Percentiles rank a stretch among this genome's conserved stretches.
phyloP scores from a whole-genome alignment of 2,797 vertebrate genomes.

The Vipera ursinii region DNA sequence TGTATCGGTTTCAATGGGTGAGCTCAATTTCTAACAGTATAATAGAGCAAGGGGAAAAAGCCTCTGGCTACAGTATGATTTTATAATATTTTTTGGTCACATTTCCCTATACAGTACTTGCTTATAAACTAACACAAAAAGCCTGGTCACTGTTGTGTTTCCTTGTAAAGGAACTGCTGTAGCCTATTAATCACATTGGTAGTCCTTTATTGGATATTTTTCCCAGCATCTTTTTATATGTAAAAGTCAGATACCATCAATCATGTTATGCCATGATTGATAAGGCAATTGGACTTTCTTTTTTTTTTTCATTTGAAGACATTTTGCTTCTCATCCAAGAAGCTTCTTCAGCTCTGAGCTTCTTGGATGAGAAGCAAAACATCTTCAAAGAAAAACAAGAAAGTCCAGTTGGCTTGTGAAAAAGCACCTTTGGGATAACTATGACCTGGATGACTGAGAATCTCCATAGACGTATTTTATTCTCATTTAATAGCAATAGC shows the following conservation, averaged over 20 bases:
- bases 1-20: not conserved
- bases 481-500: not conserved
- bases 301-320: too few relatives aligned
- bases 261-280: not conserved
- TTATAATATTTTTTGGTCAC: not conserved
- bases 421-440: too few relatives aligned
- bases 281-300: too few relatives aligned
- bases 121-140: not conserved
- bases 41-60: not conserved
- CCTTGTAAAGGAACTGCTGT: not conserved
- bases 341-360: too few relatives aligned
- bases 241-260: not conserved
- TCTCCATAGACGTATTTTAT: not conserved
- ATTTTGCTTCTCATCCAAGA: too few relatives aligned
- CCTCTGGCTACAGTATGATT: not conserved
- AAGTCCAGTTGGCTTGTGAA: too few relatives aligned
- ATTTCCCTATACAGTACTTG: not conserved
- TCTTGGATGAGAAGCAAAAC: too few relatives aligned
- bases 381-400: too few relatives aligned
- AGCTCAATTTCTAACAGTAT: not conserved
- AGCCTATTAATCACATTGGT: not conserved
- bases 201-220: not conserved
- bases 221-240: not conserved
- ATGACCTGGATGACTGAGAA: too few relatives aligned
- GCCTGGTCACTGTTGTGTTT: not conserved